Percentiles rank a stretch among this genome's conserved stretches.
These are phyloP conservation scores for Paradisaea rubra DNA, from an alignment of 2,113 vertebrate genomes.

Conservation along the genomic window DNA sequence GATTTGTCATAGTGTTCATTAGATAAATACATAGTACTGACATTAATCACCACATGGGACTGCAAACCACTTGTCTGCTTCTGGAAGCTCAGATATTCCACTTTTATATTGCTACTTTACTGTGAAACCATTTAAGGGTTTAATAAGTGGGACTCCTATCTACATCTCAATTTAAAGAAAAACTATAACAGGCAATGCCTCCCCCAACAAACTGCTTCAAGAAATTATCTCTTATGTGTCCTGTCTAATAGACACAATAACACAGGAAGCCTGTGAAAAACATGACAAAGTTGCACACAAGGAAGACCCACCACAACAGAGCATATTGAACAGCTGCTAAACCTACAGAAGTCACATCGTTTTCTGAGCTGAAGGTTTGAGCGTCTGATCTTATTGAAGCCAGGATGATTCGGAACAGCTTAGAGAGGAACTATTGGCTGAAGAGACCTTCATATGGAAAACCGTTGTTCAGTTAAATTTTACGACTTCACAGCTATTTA, in stretches of 20 bases:
- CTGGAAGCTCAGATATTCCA: neutral
- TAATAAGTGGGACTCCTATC: neutral
- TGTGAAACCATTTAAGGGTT: neutral
- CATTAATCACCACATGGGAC: neutral
- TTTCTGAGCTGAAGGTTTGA: neutral
- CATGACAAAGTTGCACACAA: neutral
- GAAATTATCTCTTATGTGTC: neutral
- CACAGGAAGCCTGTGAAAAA: neutral
- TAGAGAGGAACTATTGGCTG: slow-evolving; percentile 3
- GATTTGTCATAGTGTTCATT: neutral
- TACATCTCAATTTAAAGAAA: neutral
- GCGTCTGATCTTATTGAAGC: neutral
- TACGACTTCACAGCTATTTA: slow-evolving; percentile 47
- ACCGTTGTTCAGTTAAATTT: slow-evolving; percentile 46
- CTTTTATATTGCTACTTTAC: neutral
- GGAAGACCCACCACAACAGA: neutral
- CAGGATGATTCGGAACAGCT: slow-evolving; percentile 23
- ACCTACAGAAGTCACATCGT: slow-evolving; percentile 1
- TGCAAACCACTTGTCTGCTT: neutral
- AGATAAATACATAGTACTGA: neutral
- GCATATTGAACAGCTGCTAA: neutral
- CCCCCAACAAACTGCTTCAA: neutral
- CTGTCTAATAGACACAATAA: neutral
- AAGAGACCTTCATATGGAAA: slow-evolving; percentile 43
- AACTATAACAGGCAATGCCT: neutral